Conservation (phyloP, 2,888 invertebrate species). For the Scaptomyza polygonia region DNA sequence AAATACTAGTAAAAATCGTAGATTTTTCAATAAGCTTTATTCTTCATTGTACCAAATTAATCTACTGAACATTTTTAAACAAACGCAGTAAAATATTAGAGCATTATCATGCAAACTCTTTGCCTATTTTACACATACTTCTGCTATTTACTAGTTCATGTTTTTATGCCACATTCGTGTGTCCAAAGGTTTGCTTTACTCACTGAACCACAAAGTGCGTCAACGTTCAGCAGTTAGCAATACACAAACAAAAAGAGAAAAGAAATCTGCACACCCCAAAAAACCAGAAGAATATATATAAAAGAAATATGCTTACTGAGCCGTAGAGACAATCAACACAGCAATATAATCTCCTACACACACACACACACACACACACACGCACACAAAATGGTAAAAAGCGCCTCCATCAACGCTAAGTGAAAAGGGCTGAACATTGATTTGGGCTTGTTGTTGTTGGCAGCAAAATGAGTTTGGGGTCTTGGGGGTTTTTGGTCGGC, state of each 20-base stretch:
- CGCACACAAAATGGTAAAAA: slow-evolving; percentile 13
- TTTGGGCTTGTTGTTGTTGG: slow-evolving; percentile 2
- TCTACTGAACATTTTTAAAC: too few relatives aligned
- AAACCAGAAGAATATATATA: neutral
- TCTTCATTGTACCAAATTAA: too few relatives aligned
- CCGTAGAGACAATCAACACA: slow-evolving; percentile 57
- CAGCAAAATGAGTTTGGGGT: neutral
- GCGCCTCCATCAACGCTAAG: slow-evolving; percentile 41
- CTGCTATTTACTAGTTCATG: neutral
- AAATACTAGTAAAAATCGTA: too few relatives aligned
- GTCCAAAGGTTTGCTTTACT: slow-evolving; percentile 22
- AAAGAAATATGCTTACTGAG: slow-evolving; percentile 32
- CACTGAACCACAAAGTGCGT: slow-evolving; percentile 34
- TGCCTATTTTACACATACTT: neutral
- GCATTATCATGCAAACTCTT: neutral
- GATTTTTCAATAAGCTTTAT: too few relatives aligned
- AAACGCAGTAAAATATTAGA: neutral
- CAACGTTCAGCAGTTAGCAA: slow-evolving; percentile 5
- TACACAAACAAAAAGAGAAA: slow-evolving; percentile 4
- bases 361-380: slow-evolving; percentile 17
- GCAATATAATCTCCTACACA: slow-evolving; percentile 18
- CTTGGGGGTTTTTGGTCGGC: slow-evolving; percentile 28
- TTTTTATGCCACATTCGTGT: neutral
- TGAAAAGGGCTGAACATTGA: slow-evolving; percentile 52
- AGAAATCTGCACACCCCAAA: slow-evolving; percentile 1